Conservation (phyloP, 2,888 invertebrate species). For the Conistra vaccinii region DNA sequence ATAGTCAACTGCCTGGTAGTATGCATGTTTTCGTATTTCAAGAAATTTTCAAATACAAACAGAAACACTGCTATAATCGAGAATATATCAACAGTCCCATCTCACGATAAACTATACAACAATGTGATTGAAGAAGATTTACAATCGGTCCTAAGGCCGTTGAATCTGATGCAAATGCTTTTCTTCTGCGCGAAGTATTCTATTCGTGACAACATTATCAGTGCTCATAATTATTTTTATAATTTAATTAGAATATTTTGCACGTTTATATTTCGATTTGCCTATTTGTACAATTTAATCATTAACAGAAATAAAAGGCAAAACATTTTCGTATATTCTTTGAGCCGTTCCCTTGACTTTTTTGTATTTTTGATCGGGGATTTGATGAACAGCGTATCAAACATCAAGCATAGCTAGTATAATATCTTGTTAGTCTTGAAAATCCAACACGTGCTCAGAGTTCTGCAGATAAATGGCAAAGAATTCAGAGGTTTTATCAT, state of each 20-base stretch:
- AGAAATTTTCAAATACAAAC: not conserved
- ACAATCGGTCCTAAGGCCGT: conserved; percentile 3
- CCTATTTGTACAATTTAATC: conserved; percentile 8
- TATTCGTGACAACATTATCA: not conserved
- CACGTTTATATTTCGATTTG: not conserved
- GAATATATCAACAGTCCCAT: not conserved
- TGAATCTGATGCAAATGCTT: not conserved
- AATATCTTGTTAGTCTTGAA: too few relatives aligned
- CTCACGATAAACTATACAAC: not conserved
- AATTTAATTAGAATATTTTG: not conserved
- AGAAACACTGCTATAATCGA: not conserved
- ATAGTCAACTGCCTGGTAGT: not conserved
- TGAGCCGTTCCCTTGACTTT: not conserved
- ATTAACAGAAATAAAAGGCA: not conserved
- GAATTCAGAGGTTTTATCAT: too few relatives aligned
- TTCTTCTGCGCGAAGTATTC: not conserved
- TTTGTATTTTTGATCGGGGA: conserved; percentile 11
- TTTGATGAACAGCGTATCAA: conserved; percentile 1
- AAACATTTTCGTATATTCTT: not conserved
- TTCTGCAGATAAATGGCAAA: too few relatives aligned
- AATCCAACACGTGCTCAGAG: too few relatives aligned
- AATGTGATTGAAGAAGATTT: not conserved
- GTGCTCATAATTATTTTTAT: not conserved
- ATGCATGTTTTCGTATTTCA: conserved; percentile 3
- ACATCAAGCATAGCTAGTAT: not conserved